Conservation (phyloP, 1,140 invertebrate genomes). For the Hermetia illucens region DNA sequence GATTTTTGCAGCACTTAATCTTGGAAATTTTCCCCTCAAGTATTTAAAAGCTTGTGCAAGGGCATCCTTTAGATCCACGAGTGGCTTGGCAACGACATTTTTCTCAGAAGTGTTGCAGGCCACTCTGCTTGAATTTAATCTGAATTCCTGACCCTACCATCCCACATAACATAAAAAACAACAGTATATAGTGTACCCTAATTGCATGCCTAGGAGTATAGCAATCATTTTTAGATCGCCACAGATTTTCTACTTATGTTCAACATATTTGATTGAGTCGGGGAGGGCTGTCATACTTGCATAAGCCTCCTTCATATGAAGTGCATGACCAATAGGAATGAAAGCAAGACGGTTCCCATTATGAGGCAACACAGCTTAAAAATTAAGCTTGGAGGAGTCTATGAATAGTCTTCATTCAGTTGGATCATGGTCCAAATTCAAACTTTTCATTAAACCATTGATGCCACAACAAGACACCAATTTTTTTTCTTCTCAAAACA, state of each 20-base stretch:
- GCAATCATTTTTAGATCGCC: conserved; percentile 21
- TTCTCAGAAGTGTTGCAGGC: conserved; percentile 7
- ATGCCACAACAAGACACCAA: too few relatives aligned
- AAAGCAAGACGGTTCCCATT: conserved; percentile 24
- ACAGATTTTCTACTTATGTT: conserved; percentile 20
- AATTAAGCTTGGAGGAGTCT: too few relatives aligned
- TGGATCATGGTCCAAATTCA: conserved; percentile 9
- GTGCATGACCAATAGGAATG: conserved; percentile 19
- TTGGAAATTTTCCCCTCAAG: too few relatives aligned
- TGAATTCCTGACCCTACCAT: conserved; percentile 12
- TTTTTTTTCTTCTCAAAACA: too few relatives aligned
- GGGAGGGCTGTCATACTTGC: conserved; percentile 15
- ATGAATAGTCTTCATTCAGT: too few relatives aligned
- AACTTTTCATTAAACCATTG: conserved; percentile 13
- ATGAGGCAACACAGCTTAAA: conserved; percentile 28
- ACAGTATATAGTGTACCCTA: conserved; percentile 25
- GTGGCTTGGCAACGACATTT: too few relatives aligned
- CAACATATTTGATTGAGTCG: conserved; percentile 19
- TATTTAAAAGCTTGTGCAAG: too few relatives aligned
- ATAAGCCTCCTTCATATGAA: conserved; percentile 24
- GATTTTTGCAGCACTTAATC: too few relatives aligned
- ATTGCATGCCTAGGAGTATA: conserved; percentile 20
- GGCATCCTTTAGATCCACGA: too few relatives aligned
- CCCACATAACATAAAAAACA: conserved; percentile 22
- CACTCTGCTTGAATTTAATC: conserved; percentile 12